Evolutionary conservation across 1,140 invertebrate genomes (phyloP).

Genomic region (Chelonus insularis): DNA sequence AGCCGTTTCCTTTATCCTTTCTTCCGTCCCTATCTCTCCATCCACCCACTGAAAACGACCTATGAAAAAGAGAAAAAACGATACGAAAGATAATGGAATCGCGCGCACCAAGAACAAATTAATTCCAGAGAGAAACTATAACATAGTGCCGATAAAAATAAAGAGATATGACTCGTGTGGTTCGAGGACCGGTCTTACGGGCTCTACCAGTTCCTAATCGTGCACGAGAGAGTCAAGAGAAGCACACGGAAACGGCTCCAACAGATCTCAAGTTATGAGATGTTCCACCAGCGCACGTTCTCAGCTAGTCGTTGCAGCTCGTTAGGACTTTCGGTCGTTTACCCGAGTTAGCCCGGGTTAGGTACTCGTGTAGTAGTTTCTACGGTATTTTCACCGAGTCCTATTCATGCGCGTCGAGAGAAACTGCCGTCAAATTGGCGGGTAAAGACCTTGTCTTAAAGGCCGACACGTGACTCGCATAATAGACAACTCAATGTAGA

Average conservation of each 20-base stretch:
- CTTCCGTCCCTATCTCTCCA: neutral
- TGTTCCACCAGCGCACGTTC: slow-evolving; percentile 30
- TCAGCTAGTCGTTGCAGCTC: slow-evolving; percentile 45
- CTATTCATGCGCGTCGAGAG: slow-evolving; percentile 44
- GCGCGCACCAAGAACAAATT: slow-evolving; percentile 14
- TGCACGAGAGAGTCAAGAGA: neutral
- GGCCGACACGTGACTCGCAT: slow-evolving; percentile 46
- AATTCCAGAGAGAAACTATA: slow-evolving; percentile 21
- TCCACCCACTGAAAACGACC: neutral
- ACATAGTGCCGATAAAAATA: slow-evolving; percentile 21
- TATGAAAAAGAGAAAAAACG: neutral
- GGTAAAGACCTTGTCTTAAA: slow-evolving; percentile 43
- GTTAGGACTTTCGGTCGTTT: slow-evolving; percentile 51
- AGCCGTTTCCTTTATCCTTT: neutral
- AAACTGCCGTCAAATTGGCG: slow-evolving; percentile 45
- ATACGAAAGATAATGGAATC: neutral
- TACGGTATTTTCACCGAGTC: slow-evolving; percentile 48
- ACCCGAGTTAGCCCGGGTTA: slow-evolving; percentile 39
- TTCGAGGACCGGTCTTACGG: slow-evolving; percentile 1
- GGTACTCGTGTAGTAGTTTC: slow-evolving; percentile 41
- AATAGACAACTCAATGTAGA: slow-evolving; percentile 18
- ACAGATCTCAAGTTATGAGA: slow-evolving; percentile 33
- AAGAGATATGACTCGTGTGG: neutral
- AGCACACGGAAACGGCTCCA: slow-evolving; percentile 8
- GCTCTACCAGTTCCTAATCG: neutral